phyloP scores from a whole-genome alignment of 2,113 vertebrate genomes.

The Cygnus atratus region DNA sequence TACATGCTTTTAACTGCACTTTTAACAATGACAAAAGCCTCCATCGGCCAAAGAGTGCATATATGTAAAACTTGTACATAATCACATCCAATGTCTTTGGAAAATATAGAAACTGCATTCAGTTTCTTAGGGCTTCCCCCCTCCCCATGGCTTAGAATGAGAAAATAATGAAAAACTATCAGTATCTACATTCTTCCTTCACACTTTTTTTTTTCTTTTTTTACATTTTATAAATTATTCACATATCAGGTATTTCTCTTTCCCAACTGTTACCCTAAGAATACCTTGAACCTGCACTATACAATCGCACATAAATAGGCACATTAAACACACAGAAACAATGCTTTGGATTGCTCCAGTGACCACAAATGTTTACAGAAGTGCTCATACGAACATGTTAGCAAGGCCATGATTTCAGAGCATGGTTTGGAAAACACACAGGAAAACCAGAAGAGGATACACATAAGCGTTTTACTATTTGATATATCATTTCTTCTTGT shows the following conservation, averaged over 20 bases:
- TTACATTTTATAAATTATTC: background rate
- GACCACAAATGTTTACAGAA: constrained; percentile 33
- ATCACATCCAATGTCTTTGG: background rate
- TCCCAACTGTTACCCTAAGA: background rate
- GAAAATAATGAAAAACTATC: background rate
- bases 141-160: background rate
- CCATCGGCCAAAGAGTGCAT: background rate
- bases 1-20: background rate
- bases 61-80: background rate
- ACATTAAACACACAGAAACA: constrained; percentile 32
- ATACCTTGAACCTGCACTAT: background rate
- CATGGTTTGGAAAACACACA: constrained; percentile 27
- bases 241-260: background rate
- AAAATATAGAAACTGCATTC: background rate
- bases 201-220: background rate
- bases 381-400: background rate
- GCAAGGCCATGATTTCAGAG: background rate
- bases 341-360: background rate
- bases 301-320: background rate
- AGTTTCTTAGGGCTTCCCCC: background rate
- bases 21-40: background rate
- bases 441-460: constrained; percentile 43
- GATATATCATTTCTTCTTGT: background rate
- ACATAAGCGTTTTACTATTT: background rate
- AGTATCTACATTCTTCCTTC: background rate